A percentile compares a stretch with the other conserved stretches of the same genome.
These are phyloP conservation scores for Montipora foliosa DNA, from an alignment of 64 coral and sea anemone genomes.

Conservation along the genomic window DNA sequence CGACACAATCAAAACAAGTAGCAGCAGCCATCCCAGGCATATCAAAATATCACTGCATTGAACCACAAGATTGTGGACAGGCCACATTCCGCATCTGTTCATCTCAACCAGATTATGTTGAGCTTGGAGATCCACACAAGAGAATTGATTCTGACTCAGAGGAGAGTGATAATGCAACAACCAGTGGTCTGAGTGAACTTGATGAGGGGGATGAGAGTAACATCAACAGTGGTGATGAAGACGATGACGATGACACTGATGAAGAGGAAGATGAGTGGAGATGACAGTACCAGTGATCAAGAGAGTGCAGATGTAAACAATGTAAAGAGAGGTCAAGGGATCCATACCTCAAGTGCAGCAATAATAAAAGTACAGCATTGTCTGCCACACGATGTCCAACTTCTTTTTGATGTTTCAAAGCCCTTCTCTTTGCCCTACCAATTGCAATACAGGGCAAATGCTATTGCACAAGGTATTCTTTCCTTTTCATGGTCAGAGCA, in stretches of 20 bases:
- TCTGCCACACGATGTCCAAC: slow-evolving; percentile 27
- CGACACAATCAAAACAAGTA: not conserved
- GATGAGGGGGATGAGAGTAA: not conserved
- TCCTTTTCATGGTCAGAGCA: not conserved
- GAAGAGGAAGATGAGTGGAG: not conserved
- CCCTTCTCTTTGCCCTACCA: slow-evolving; percentile 17
- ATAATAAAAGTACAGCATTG: slow-evolving; percentile 25
- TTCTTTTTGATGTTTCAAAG: slow-evolving; percentile 50
- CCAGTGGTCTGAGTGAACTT: not conserved
- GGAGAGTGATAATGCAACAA: not conserved
- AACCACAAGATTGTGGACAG: not conserved
- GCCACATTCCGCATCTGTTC: not conserved
- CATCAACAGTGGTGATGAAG: not conserved
- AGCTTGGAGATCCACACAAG: slow-evolving; percentile 38
- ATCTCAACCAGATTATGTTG: slow-evolving; percentile 41
- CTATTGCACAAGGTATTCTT: slow-evolving; percentile 16
- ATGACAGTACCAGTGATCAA: slow-evolving; percentile 24
- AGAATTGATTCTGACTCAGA: no score
- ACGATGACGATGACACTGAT: not conserved
- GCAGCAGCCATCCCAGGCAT: not conserved
- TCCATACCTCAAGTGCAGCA: not conserved
- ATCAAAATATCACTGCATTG: slow-evolving; percentile 2
- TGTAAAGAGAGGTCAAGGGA: not conserved
- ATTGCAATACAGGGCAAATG: slow-evolving; percentile 26
- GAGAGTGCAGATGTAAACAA: slow-evolving; percentile 16